A percentile compares a stretch with the other conserved stretches of the same genome.
Evolutionary conservation across 2,113 vertebrate genomes (phyloP).

Genomic region (Sapajus apella): DNA sequence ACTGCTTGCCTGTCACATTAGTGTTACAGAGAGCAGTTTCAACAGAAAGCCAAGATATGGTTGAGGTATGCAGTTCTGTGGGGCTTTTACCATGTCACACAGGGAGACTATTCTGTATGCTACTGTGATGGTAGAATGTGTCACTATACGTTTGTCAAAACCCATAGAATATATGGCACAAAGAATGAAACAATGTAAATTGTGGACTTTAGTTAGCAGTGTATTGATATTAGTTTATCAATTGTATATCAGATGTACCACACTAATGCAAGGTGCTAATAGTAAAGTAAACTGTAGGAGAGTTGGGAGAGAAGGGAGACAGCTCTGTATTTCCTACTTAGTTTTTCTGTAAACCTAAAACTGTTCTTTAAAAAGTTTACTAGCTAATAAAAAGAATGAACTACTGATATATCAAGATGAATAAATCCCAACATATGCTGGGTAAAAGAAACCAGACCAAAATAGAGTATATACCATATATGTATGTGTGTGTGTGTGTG

Average conservation of each 20-base stretch:
- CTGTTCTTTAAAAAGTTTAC: not conserved
- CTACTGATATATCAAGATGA: not conserved
- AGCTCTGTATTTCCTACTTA: not conserved
- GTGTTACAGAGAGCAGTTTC: too few species aligned
- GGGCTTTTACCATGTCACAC: too few species aligned
- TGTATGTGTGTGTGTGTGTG: not conserved
- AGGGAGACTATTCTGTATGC: not conserved
- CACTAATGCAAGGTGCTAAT: not conserved
- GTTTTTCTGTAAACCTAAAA: not conserved
- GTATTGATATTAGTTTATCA: not conserved
- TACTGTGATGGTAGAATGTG: not conserved
- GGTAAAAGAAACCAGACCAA: not conserved
- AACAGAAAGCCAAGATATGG: too few species aligned
- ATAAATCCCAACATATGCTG: not conserved
- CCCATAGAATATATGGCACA: not conserved
- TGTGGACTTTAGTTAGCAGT: not conserved
- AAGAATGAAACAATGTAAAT: not conserved
- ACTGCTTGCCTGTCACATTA: too few species aligned
- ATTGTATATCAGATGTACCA: not conserved
- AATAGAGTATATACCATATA: not conserved
- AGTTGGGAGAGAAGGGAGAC: not conserved
- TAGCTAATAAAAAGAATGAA: not conserved
- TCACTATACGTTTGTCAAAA: not conserved
- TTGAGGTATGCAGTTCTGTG: too few species aligned
- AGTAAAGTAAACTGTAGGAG: not conserved